These are phyloP conservation scores for Anthopleura sola DNA, from an alignment of 64 coral and sea anemone species.

Conservation along the genomic window DNA sequence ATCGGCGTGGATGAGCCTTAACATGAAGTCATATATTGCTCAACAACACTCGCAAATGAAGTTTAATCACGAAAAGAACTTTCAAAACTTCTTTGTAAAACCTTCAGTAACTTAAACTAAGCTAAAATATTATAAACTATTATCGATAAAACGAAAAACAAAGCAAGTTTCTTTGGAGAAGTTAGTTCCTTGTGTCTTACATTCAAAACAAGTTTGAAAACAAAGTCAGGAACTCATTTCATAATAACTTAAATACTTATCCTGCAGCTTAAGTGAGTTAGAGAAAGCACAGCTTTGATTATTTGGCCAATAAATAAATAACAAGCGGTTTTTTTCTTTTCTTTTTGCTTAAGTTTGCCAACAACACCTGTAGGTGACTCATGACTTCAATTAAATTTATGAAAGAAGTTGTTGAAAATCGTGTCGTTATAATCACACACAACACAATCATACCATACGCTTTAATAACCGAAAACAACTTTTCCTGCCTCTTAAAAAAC, in stretches of 20 bases:
- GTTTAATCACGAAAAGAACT: not conserved
- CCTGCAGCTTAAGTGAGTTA: not conserved
- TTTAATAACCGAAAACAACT: not conserved
- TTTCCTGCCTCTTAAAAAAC: not conserved
- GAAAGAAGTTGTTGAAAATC: constrained; percentile 1
- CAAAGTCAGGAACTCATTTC: not conserved
- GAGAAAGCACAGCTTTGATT: not conserved
- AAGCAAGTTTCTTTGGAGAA: no score
- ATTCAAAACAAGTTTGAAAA: not conserved
- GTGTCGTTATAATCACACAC: not conserved
- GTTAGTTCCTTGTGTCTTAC: not conserved
- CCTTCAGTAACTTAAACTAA: not conserved
- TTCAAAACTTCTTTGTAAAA: not conserved
- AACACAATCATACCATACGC: not conserved
- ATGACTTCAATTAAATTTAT: not conserved
- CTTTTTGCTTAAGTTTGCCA: not conserved
- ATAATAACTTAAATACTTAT: not conserved
- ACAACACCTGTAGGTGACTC: not conserved
- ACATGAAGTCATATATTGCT: not conserved
- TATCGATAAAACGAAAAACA: no score
- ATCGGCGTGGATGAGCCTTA: not conserved
- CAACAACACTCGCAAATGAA: not conserved
- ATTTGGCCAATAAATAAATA: not conserved
- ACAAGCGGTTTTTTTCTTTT: not conserved
- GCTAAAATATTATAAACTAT: not conserved